Percentiles rank a stretch among this genome's conserved stretches.
phyloP scores from a whole-genome alignment of 2,888 invertebrate species.

The Harmothoe impar region DNA sequence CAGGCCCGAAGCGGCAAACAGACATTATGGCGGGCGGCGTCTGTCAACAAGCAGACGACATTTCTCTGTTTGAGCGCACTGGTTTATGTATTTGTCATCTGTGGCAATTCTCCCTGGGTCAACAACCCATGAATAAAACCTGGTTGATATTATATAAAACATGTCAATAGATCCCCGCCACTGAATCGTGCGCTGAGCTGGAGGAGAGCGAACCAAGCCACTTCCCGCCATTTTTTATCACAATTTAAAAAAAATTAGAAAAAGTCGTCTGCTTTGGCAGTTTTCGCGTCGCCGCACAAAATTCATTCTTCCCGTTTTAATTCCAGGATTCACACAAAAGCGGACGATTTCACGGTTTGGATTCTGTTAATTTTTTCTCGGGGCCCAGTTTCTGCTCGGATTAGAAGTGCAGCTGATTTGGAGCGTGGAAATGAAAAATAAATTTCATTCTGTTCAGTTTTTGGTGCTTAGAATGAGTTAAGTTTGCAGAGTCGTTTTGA shows the following conservation, averaged over 20 bases:
- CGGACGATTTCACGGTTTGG: background rate
- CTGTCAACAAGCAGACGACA: constrained; percentile 13
- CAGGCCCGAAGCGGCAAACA: background rate
- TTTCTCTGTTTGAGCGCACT: background rate
- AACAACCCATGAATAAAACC: constrained; percentile 15
- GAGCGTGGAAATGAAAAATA: constrained; percentile 11
- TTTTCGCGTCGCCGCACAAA: background rate
- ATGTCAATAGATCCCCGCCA: background rate
- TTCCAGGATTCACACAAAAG: constrained; percentile 2
- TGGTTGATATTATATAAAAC: constrained; percentile 14
- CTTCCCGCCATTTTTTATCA: background rate
- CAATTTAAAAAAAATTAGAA: background rate
- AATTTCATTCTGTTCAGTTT: background rate
- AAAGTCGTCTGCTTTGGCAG: constrained; percentile 20
- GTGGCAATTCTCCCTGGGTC: background rate
- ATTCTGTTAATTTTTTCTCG: background rate
- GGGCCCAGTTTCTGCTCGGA: background rate
- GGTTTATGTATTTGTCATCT: constrained; percentile 23
- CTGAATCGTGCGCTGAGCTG: background rate
- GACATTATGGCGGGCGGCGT: background rate
- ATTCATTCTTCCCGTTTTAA: constrained; percentile 21
- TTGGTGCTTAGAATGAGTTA: background rate
- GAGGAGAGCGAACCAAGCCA: background rate
- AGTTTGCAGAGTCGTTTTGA: background rate
- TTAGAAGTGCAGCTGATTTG: too few relatives aligned